Percentiles rank a stretch among this genome's conserved stretches.
These are phyloP conservation scores for Brachionus manjavacas DNA, from an alignment of 1,140 invertebrate species.

Conservation along the genomic window DNA sequence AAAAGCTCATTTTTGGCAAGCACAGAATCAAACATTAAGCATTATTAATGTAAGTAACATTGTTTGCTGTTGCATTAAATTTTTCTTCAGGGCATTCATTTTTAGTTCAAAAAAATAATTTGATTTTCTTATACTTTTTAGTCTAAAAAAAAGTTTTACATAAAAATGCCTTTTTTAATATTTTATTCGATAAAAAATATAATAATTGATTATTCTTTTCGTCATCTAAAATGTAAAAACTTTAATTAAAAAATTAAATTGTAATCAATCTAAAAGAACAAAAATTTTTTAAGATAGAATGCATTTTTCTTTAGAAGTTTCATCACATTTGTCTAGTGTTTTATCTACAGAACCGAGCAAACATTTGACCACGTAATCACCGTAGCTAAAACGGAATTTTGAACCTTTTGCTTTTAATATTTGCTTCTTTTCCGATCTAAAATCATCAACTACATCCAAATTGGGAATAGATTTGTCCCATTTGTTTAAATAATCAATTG, in stretches of 20 bases:
- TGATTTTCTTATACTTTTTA: no score
- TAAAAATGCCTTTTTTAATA: no score
- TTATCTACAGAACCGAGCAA: conserved; percentile 14
- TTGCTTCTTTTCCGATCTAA: conserved; percentile 33
- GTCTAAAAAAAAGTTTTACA: no score
- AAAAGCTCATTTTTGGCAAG: no score
- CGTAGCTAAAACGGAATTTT: conserved; percentile 9
- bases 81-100: no score
- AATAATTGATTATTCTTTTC: no score
- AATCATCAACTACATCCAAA: conserved; percentile 41
- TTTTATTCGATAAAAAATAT: no score
- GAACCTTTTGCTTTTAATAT: background rate
- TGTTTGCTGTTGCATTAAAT: no score
- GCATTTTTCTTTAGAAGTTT: conserved; percentile 1
- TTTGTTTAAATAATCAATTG: conserved; percentile 34
- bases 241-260: background rate
- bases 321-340: conserved; percentile 14
- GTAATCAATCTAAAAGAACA: background rate
- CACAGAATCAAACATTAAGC: no score
- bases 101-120: no score
- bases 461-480: background rate
- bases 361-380: conserved; percentile 42
- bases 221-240: no score
- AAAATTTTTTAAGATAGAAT: background rate
- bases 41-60: no score